A percentile compares a stretch with the other conserved stretches of the same genome.
phyloP scores from a whole-genome alignment of 2,113 vertebrate species.

The Plecturocebus donacophilus region DNA sequence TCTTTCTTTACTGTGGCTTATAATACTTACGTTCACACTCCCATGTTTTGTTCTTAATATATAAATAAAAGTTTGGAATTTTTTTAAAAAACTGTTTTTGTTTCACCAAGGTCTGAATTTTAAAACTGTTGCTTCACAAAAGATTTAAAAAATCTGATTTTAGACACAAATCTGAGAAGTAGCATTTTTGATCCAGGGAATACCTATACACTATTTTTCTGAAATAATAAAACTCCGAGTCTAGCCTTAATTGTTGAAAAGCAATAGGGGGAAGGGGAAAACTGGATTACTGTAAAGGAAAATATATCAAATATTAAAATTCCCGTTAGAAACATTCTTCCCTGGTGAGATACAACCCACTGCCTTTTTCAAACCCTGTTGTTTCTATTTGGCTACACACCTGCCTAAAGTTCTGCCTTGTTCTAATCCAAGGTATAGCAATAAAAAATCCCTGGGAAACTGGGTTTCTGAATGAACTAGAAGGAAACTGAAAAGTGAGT shows the following conservation, averaged over 20 bases:
- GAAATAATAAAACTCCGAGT: not conserved
- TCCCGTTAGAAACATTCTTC: not conserved
- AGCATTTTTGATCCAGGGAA: not conserved
- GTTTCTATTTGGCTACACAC: not conserved
- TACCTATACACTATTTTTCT: not conserved
- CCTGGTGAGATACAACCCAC: not conserved
- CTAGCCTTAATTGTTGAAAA: conserved; percentile 2
- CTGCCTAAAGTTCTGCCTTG: not conserved
- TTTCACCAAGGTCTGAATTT: not conserved
- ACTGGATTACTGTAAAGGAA: not conserved
- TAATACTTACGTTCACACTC: not conserved
- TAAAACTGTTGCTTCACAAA: not conserved
- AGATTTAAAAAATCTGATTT: not conserved
- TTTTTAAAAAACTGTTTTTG: not conserved
- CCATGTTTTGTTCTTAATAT: not conserved
- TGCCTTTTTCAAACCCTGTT: not conserved
- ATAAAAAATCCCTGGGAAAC: not conserved
- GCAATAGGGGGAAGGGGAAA: not conserved
- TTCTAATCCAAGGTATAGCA: not conserved
- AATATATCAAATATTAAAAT: not conserved
- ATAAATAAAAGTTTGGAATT: not conserved
- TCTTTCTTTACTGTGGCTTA: not conserved
- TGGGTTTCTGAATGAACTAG: not conserved
- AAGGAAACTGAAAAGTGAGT: not conserved
- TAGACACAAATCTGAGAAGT: not conserved